Base-by-base conservation (phyloP, 2,797 vertebrate genomes). In the Cichlasoma orientale region DNA sequence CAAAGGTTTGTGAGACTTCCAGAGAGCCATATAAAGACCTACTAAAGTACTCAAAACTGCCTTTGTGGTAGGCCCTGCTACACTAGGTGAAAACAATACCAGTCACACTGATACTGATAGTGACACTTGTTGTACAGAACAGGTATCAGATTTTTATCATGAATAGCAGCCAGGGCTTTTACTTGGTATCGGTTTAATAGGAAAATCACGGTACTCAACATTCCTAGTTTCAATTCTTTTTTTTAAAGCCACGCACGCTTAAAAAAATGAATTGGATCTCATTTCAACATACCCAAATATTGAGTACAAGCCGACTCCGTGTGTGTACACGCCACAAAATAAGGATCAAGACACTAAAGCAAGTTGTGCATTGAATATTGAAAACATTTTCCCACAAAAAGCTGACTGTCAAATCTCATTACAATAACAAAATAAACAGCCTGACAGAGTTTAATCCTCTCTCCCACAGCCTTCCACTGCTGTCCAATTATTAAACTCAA, bases 31-130 rank as follows among this genome's bases (percentile, higher is more conserved):
- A 52, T n/a, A 31, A 52, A 9, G 44, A 68, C 44, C 63, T 27
- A 52, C 25, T 68, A 3, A 68, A 68, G 63, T n/a, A 68, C 63
- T 68, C 44, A 68, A 68, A 68, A 52, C 25, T 68, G 63, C 63
- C 25, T 68, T 68, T 68, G 18, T 31, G 23, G 44, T 68, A 31
- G 18, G 25, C 52, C 63, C 63, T 52, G 25, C 25, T 29, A 31
- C 63, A 50, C 25, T 50, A 52, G 63, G 25, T 68, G 63, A 68
- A 68, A 68, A 25, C 25, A 68, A 68, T 31, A 68, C 25, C 63
- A 12, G 2, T 31, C 16, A n/a, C 11, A 2, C n/a, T 52, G 63
- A 68, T 68, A 68, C 25, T 50, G 11, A 52, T 9, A 68, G 44
- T 50, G 25, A 52, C 19, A 68, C 44, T n/a, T 31, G 41, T n/a